Percentiles rank a stretch among this genome's conserved stretches.
Evolutionary conservation across 1,140 invertebrate genomes (phyloP).

Genomic region (Aphaenogaster floridana): DNA sequence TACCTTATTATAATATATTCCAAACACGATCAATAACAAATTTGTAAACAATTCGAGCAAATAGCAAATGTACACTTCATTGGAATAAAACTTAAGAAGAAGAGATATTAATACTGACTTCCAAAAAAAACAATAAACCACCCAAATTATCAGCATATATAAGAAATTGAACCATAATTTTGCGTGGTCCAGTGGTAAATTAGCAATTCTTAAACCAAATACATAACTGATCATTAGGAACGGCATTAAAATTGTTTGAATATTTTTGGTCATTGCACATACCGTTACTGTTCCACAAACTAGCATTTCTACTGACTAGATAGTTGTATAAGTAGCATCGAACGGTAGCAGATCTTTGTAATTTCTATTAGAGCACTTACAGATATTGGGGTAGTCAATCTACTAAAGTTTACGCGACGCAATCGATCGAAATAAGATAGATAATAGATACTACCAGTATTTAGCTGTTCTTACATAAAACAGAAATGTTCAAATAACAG

Average conservation of each 20-base stretch:
- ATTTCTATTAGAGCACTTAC: neutral
- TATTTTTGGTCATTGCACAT: neutral
- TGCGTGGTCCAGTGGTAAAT: neutral
- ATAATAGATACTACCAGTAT: neutral
- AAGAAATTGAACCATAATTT: neutral
- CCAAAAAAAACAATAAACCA: neutral
- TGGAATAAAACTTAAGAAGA: neutral
- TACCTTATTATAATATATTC: conserved; percentile 11
- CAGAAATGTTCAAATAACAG: neutral
- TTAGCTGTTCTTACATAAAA: neutral
- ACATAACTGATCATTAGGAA: neutral
- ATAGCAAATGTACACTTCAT: neutral
- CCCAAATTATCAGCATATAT: conserved; percentile 19
- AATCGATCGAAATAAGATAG: neutral
- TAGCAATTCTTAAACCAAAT: neutral
- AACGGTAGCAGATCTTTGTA: neutral
- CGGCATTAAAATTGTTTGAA: neutral
- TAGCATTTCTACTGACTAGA: neutral
- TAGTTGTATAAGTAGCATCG: neutral
- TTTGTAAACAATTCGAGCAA: neutral
- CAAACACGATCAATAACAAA: neutral
- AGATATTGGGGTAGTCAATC: neutral
- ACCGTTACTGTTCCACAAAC: neutral
- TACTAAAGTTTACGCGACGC: neutral
- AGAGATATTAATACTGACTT: neutral